Conservation (phyloP, 2,113 vertebrate species). For the Amazona vittata region DNA sequence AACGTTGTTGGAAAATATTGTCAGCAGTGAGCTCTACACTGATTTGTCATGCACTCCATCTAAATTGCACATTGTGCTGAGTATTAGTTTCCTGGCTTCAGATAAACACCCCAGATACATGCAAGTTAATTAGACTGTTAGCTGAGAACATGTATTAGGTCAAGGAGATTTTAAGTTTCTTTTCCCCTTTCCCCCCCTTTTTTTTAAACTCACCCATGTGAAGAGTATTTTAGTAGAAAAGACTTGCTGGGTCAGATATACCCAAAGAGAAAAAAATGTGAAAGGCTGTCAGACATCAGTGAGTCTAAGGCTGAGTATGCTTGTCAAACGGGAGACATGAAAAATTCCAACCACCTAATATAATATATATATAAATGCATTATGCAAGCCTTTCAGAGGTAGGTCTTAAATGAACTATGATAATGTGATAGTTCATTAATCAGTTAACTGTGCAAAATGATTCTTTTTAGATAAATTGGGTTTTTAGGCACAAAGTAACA, state of each 20-base stretch:
- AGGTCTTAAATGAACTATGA: background rate
- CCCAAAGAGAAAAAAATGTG: background rate
- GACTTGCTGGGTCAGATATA: background rate
- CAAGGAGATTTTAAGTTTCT: background rate
- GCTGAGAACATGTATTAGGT: background rate
- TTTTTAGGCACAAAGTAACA: background rate
- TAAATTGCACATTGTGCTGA: constrained; percentile 35
- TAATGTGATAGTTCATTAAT: background rate
- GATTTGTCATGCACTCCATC: constrained; percentile 47
- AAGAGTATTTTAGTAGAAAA: background rate
- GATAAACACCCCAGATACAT: constrained; percentile 42
- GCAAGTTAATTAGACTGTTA: background rate
- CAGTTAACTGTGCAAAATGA: background rate
- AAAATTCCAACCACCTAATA: background rate
- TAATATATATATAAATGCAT: background rate
- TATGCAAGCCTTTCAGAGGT: background rate
- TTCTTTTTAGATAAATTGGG: background rate
- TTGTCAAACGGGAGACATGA: background rate
- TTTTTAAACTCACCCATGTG: background rate
- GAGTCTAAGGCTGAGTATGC: background rate
- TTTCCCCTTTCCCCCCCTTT: background rate
- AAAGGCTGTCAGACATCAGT: background rate
- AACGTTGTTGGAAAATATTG: constrained; percentile 30
- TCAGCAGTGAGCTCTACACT: background rate
- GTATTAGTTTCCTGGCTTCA: constrained; percentile 59